Evolutionary conservation across 2,113 vertebrate genomes (phyloP).

Genomic region (Phalacrocorax pelagicus): DNA sequence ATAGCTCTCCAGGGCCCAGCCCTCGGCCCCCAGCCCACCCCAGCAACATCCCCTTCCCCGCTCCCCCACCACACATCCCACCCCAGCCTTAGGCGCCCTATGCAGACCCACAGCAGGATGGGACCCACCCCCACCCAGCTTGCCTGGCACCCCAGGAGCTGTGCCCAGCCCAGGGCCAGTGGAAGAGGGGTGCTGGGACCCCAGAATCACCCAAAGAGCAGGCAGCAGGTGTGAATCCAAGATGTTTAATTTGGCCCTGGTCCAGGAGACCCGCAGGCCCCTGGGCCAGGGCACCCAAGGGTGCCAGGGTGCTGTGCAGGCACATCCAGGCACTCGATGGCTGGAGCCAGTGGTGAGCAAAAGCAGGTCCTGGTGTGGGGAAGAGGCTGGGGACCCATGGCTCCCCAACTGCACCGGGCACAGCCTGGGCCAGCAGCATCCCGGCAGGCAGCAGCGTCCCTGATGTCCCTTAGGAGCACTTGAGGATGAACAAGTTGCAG

Average conservation of each 20-base stretch:
- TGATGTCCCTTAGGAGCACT: constrained; percentile 70
- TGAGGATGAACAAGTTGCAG: constrained; percentile 76
- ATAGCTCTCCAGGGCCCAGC: background rate
- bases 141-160: background rate
- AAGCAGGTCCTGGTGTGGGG: background rate
- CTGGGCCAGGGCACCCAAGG: background rate
- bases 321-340: background rate
- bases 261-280: background rate
- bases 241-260: background rate
- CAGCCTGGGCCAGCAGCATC: background rate
- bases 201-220: background rate
- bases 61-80: background rate
- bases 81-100: background rate
- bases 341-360: background rate
- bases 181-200: background rate
- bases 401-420: background rate
- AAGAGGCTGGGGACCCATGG: background rate
- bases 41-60: accelerated
- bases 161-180: background rate
- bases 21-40: background rate
- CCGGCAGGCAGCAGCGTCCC: background rate
- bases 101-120: background rate
- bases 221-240: background rate
- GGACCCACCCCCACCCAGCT: background rate
- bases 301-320: background rate